Conservation (phyloP, 2,888 invertebrate genomes). For the Drosophila suboccidentalis region DNA sequence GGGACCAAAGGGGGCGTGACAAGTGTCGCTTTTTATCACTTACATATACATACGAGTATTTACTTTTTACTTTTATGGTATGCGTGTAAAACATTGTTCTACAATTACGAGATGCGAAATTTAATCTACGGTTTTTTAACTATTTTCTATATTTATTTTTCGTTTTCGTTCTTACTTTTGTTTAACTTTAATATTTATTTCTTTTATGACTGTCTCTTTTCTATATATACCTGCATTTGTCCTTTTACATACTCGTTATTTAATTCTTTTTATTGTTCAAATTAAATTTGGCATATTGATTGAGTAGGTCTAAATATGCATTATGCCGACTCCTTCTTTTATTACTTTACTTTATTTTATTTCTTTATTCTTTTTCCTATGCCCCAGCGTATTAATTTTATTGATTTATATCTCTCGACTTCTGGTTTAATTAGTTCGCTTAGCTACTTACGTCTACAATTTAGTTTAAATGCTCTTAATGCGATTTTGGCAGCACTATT, state of each 20-base stretch:
- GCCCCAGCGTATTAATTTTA: slow-evolving; percentile 13
- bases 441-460: slow-evolving; percentile 71
- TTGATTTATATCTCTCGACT: slow-evolving; percentile 18
- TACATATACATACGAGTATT: slow-evolving; percentile 7
- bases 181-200: slow-evolving; percentile 4
- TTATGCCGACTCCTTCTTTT: slow-evolving; percentile 2
- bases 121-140: slow-evolving; percentile 48
- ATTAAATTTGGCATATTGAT: slow-evolving; percentile 75
- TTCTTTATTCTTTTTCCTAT: neutral
- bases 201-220: slow-evolving; percentile 47
- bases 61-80: neutral
- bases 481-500: slow-evolving; percentile 69
- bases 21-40: slow-evolving; percentile 24
- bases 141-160: slow-evolving; percentile 15
- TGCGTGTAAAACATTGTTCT: slow-evolving; percentile 39
- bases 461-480: slow-evolving; percentile 62
- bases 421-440: slow-evolving; percentile 58
- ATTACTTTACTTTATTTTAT: too few relatives aligned
- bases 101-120: slow-evolving; percentile 53
- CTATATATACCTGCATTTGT: slow-evolving; percentile 75
- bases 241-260: slow-evolving; percentile 58
- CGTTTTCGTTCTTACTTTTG: slow-evolving; percentile 4
- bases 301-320: slow-evolving; percentile 59
- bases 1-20: slow-evolving; percentile 13
- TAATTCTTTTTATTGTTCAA: slow-evolving; percentile 53